A percentile compares a stretch with the other conserved stretches of the same genome.
phyloP scores from a whole-genome alignment of 1,140 invertebrate species.

The Drosophila bocki region DNA sequence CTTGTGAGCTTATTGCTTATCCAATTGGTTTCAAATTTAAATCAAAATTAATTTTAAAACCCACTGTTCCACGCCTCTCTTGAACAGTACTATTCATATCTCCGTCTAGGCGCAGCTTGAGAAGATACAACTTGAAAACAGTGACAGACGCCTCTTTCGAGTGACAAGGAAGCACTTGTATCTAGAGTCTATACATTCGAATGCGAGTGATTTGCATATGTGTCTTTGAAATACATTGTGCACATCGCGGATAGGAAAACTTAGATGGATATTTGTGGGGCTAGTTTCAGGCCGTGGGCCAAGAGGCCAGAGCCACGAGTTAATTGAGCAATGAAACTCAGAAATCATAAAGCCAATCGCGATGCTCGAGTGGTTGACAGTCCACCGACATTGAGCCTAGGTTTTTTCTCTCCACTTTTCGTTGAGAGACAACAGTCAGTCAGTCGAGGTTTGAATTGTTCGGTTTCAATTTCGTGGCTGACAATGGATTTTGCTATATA shows the following conservation, averaged over 20 bases:
- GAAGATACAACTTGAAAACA: slow-evolving; percentile 50
- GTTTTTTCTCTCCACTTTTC: slow-evolving; percentile 22
- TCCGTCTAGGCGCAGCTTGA: slow-evolving; percentile 57
- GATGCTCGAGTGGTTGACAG: slow-evolving; percentile 48
- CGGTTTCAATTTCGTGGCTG: slow-evolving; percentile 80
- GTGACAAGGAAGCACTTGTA: slow-evolving; percentile 74
- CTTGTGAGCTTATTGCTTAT: background rate
- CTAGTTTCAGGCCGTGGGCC: slow-evolving; percentile 41
- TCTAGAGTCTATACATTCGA: slow-evolving; percentile 7
- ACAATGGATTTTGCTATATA: slow-evolving; percentile 81
- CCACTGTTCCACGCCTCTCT: slow-evolving; percentile 37
- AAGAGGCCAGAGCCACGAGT: slow-evolving; percentile 65
- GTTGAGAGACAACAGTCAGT: slow-evolving; percentile 45
- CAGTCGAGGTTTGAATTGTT: slow-evolving; percentile 68
- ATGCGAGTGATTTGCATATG: slow-evolving; percentile 41
- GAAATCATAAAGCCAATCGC: slow-evolving; percentile 48
- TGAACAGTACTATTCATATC: slow-evolving; percentile 22
- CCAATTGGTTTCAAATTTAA: background rate
- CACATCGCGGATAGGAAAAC: slow-evolving; percentile 13
- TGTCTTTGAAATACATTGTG: slow-evolving; percentile 25
- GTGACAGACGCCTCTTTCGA: slow-evolving; percentile 60
- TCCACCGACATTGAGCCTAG: slow-evolving; percentile 51
- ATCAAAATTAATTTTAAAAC: background rate
- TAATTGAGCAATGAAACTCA: slow-evolving; percentile 65
- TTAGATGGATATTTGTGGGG: slow-evolving; percentile 19